Conservation (phyloP, 2,888 invertebrate genomes). For the Balanococcus diminutus region DNA sequence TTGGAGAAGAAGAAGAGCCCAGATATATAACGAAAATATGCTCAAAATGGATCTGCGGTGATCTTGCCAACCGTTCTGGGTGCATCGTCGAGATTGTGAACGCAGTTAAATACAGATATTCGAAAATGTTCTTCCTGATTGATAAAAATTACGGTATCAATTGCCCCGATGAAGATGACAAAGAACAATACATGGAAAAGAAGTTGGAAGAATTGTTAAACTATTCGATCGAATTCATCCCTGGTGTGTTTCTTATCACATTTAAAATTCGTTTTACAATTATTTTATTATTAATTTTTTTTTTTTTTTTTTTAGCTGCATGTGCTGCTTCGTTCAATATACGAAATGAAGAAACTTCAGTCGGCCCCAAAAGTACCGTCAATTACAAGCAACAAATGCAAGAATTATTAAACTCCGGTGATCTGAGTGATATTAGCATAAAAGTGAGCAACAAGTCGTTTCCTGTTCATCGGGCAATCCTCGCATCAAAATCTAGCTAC, state of each 20-base stretch:
- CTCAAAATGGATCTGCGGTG: not conserved
- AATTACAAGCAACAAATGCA: not conserved
- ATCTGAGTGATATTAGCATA: not conserved
- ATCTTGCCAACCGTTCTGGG: not conserved
- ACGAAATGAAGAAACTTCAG: not conserved
- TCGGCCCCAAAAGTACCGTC: not conserved
- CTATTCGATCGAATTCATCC: not conserved
- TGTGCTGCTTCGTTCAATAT: not conserved
- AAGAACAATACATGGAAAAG: not conserved
- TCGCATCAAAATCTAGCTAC: not conserved
- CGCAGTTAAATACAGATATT: conserved; percentile 4
- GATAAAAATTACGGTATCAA: not conserved
- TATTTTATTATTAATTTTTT: no score
- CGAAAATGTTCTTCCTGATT: not conserved
- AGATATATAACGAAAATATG: not conserved
- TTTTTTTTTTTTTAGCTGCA: not conserved
- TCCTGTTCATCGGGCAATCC: not conserved
- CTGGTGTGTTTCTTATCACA: not conserved
- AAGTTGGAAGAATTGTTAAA: conserved; percentile 2
- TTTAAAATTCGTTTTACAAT: no score
- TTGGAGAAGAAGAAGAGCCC: not conserved
- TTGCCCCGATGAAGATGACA: not conserved
- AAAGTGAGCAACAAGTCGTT: not conserved
- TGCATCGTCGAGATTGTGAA: not conserved
- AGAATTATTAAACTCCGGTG: not conserved